phyloP scores from a whole-genome alignment of 2,113 vertebrate genomes.

The Crotalus helleri region DNA sequence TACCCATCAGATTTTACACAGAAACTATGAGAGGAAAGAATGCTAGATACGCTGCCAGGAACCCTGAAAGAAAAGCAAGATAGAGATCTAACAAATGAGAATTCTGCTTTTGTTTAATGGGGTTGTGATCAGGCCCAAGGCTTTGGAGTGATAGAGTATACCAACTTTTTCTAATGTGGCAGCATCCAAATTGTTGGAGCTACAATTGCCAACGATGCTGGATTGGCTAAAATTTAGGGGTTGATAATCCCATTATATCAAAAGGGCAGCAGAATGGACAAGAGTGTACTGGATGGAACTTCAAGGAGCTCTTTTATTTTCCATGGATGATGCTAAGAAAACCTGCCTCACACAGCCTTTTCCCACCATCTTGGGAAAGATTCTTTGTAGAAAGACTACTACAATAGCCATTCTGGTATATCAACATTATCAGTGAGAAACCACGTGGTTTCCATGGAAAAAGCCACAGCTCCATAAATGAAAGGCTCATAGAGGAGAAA shows the following conservation, averaged over 20 bases:
- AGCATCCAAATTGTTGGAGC: neutral
- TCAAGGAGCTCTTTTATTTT: neutral
- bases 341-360: neutral
- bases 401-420: neutral
- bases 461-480: no score
- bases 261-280: neutral
- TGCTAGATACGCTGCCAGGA: neutral
- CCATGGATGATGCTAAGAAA: neutral
- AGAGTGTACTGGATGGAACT: neutral
- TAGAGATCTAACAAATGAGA: neutral
- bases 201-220: neutral
- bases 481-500: neutral
- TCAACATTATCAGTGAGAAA: no score
- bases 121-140: neutral
- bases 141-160: neutral
- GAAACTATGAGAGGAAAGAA: neutral
- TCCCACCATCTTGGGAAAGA: neutral
- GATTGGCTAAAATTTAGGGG: neutral
- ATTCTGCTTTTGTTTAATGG: neutral
- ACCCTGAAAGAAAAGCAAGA: neutral
- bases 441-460: neutral
- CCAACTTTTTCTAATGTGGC: neutral
- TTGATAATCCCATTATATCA: neutral
- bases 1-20: neutral
- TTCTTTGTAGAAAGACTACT: neutral